Conservation (phyloP, 2,113 vertebrate species). For the human (Homo sapiens) region GRCh38 chr7:149548501-149549000, state of each 20-base stretch:
- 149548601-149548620: accelerated
- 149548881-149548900: neutral
- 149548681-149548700: too few species aligned
- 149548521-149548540: too few species aligned
- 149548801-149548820: too few species aligned
- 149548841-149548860: accelerated
- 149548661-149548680: neutral
- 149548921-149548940: neutral
- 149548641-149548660: neutral
- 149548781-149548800: accelerated
- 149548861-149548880: neutral
- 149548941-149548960: accelerated
- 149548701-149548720: neutral
- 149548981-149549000: too few species aligned
- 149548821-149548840: neutral
- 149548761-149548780: accelerated
- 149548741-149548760: neutral
- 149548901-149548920: neutral
- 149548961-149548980: neutral
- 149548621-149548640: neutral
- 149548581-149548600: neutral
- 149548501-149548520: too few species aligned
- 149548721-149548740: neutral
- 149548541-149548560: neutral
- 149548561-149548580: neutral